These are phyloP conservation scores for Dasysyrphus albostriatus DNA, from an alignment of 2,888 invertebrate genomes.

Conservation along the genomic window DNA sequence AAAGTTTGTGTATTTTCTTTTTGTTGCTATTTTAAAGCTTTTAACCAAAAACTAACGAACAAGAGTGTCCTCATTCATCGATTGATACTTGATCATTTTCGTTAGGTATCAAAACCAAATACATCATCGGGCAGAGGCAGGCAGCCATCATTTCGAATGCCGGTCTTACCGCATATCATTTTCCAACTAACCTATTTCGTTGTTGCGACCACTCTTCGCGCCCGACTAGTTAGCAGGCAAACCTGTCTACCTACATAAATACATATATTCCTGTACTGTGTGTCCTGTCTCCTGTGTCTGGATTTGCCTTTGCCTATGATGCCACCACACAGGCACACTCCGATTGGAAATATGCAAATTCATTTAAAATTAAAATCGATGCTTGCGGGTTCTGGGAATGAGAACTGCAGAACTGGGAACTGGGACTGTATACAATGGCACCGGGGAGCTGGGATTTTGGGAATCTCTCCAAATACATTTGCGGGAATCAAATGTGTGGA, in stretches of 20 bases:
- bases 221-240: not conserved
- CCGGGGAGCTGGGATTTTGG: constrained; percentile 4
- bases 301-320: not conserved
- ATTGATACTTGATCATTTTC: constrained; percentile 38
- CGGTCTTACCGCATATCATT: constrained; percentile 54
- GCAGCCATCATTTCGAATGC: constrained; percentile 15
- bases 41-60: constrained; percentile 11
- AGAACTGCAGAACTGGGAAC: not conserved
- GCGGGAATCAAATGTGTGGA: constrained; percentile 19
- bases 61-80: constrained; percentile 21
- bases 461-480: constrained; percentile 45
- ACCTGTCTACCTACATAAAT: not conserved
- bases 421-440: not conserved
- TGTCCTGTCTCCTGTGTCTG: not conserved
- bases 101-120: constrained; percentile 16
- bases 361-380: constrained; percentile 61
- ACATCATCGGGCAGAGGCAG: not conserved
- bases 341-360: constrained; percentile 49
- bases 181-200: constrained; percentile 40
- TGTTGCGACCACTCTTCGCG: constrained; percentile 32
- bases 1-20: not conserved
- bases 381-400: not conserved
- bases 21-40: not conserved
- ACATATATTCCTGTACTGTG: not conserved
- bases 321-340: constrained; percentile 4